Evolutionary conservation across 2,888 invertebrate genomes (phyloP).

Genomic region (Trachelus tabidus): DNA sequence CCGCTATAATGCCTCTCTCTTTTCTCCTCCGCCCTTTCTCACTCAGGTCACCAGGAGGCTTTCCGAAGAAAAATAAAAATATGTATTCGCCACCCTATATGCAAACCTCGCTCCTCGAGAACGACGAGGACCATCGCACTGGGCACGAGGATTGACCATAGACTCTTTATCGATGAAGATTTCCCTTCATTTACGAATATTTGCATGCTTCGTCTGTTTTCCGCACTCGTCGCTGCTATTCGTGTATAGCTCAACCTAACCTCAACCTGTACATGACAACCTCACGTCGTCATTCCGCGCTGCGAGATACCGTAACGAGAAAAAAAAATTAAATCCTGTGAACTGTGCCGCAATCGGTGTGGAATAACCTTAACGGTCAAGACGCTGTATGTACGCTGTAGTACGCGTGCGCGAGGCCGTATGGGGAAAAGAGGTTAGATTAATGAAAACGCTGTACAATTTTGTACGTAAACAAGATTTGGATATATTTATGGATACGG

Average conservation of each 20-base stretch:
- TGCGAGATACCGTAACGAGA: not conserved
- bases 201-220: not conserved
- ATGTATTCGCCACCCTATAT: conserved; percentile 9
- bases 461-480: not conserved
- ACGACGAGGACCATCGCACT: not conserved
- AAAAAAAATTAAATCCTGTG: not conserved
- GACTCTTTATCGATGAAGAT: not conserved
- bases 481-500: not conserved
- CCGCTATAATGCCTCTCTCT: conserved; percentile 15
- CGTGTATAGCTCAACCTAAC: not conserved
- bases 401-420: no score
- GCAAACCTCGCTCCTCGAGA: conserved; percentile 11
- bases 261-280: no score
- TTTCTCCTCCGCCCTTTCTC: not conserved
- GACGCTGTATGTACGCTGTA: no score
- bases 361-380: not conserved
- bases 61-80: not conserved
- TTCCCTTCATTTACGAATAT: not conserved
- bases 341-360: not conserved
- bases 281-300: not conserved
- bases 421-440: not conserved
- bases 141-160: not conserved
- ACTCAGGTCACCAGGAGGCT: not conserved
- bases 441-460: not conserved
- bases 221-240: not conserved